Base-by-base conservation (phyloP, 2,888 invertebrate genomes). In the Eremobia ochroleuca region DNA sequence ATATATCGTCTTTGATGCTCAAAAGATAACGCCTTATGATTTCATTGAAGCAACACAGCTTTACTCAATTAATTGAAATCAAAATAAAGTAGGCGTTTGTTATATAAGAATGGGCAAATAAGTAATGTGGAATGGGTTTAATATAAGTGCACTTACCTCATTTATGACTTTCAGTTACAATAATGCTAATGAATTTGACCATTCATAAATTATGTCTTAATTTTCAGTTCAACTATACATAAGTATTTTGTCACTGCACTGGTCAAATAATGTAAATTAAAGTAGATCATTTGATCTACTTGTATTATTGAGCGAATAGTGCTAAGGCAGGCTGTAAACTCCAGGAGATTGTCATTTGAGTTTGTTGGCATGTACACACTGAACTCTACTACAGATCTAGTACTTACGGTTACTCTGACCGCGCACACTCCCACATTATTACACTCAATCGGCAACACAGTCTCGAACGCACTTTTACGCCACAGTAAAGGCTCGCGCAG, bases 21-120 rank as follows among this genome's bases (percentile, higher is more conserved):
- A 52, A 55, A 66, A 82, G 4, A 55, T 46, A 70, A 87, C 88
- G 87, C 91, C 91, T 90, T 34, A 18, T 70, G 25, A 73, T 68
- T 82, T 62, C 73, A 76, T 73, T 71, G 55, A 46, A 86, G 92
- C 90, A 89, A 90, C 74, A 70, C 65, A n/a, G n/a, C 34, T 61
- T 15, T 31, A 46, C 37, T 31, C 25, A 8, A 69, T 72, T 72
- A 37, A 67, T 79, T 71, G 68, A 67, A 43, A 80, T 74, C 46
- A 18, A 1, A 59, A 8, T 76, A 66, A 49, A 66, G 31, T 64
- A 88, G 87, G 88, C 75, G 86, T 73, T 73, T 62, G 11, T 43
- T 73, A 37, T 68, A 72, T n/a, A n/a, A 64, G 58, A 61, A 59
- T 77, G 46, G 21, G 28, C 61, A 62, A 78, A 65, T 76, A 59